Conservation (phyloP, 2,113 vertebrate species). For the Ageneiosus marmoratus region DNA sequence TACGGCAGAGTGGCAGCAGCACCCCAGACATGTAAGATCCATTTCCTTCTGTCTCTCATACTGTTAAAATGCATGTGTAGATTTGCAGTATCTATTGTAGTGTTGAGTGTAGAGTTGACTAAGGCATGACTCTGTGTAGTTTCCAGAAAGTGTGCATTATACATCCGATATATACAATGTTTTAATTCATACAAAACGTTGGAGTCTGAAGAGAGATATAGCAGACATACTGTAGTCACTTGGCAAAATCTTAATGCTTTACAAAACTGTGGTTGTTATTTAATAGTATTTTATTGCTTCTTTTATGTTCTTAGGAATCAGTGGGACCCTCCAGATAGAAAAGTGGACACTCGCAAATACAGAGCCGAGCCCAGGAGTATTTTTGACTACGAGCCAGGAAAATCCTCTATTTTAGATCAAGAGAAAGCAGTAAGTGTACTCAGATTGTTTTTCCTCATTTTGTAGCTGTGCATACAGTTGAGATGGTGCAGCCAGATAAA, state of each 20-base stretch:
- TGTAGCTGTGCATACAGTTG: not conserved
- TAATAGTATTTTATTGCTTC: not conserved
- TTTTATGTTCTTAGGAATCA: slow-evolving; percentile 71
- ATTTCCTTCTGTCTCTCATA: too few species aligned
- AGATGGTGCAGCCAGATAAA: not conserved
- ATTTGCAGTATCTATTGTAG: not conserved
- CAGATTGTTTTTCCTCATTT: not conserved
- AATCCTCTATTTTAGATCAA: slow-evolving; percentile 84
- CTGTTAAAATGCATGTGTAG: not conserved
- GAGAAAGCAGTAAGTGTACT: slow-evolving; percentile 79
- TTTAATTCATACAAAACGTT: too few species aligned
- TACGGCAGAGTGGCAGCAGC: slow-evolving; percentile 56
- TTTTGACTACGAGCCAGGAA: slow-evolving; percentile 87
- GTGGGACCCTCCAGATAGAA: slow-evolving; percentile 86
- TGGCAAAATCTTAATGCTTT: not conserved
- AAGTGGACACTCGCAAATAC: slow-evolving; percentile 86
- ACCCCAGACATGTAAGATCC: slow-evolving; percentile 79
- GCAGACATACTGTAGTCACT: not conserved
- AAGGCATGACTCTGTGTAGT: not conserved
- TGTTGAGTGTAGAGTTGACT: not conserved
- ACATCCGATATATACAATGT: not conserved
- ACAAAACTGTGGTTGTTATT: not conserved
- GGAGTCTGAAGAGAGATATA: not conserved
- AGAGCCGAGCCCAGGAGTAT: slow-evolving; percentile 86
- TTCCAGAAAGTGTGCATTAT: not conserved